Base-by-base conservation (phyloP, 2,113 vertebrate species). In the Mormyrus lacerda region DNA sequence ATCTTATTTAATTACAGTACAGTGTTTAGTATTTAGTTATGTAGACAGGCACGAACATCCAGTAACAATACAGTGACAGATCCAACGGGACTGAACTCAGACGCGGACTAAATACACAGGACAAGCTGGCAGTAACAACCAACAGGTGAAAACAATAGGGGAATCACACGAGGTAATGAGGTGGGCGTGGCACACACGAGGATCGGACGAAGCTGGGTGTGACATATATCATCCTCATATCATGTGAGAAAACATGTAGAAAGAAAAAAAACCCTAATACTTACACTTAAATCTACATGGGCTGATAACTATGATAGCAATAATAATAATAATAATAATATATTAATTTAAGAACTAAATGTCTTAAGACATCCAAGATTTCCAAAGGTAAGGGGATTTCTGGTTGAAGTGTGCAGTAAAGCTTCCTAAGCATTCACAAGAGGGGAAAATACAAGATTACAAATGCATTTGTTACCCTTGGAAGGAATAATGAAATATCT, bases 1-100 rank as follows among this genome's bases (percentile, higher is more conserved):
- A 90, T 89, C 88, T 91, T 58, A 91, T 90, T 91, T 89, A 92
- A 91, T 93, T 89, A 88, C 35, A 85, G 65, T 44, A 88, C 44
- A 85, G 55, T 44, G 82, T 50, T 90, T 55, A 89, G 9, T 76
- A 90, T 89, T 91, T 90, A 91, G 89, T 89, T 87, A 89, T 90
- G 89, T 79, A 76, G 19, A 88, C n/a, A n/a, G n/a, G n/a, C n/a
- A n/a, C n/a, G n/a, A n/a, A n/a, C n/a, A n/a, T n/a, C n/a, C n/a
- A n/a, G n/a, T n/a, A n/a, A n/a, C n/a, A n/a, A n/a, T n/a, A n/a
- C n/a, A n/a, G n/a, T n/a, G n/a, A n/a, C n/a, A n/a, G n/a, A n/a
- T n/a, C n/a, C n/a, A n/a, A n/a, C n/a, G n/a, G n/a, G n/a, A n/a
- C n/a, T n/a, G n/a, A n/a, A n/a, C n/a, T n/a, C n/a, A n/a, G n/a